Base-by-base conservation (phyloP, 2,888 invertebrate genomes). In the Sinohyriopsis cumingii region DNA sequence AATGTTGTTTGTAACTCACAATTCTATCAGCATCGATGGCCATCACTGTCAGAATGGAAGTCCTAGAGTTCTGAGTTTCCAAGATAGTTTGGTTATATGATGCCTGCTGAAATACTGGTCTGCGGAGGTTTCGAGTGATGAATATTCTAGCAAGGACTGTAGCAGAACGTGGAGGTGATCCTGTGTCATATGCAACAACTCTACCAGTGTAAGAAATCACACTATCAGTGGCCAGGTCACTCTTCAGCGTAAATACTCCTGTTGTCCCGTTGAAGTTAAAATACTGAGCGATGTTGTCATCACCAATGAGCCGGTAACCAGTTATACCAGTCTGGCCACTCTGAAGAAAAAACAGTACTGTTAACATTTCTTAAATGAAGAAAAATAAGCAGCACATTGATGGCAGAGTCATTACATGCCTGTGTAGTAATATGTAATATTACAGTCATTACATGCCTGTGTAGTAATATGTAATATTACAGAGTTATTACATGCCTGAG, bases 21-120 rank as follows among this genome's bases (percentile, higher is more conserved):
- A 80, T 71, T 59, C 74, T 76, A 74, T 88, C 88, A 19, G 68
- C 63, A 72, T 88, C 88, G 9, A 73, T 69, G 9, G 87, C 88
- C 9, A 69, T 66, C 9, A 88, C 82, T 54, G 65, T 76, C 9
- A 82, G 59, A 57, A 86, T 71, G 1, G 68, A 63, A 15, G 72
- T 68, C 15, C 82, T 83, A 5, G 82, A 75, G 9, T 65, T n/a
- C 4, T 72, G 67, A 9, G 84, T 84, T 67, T 87, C 87, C 54
- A 80, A 66, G 55, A 87, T 77, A 0, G 79, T 81, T n/a, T 75
- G 74, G 25, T 78, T 67, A 74, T 87, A 87, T 33, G 67, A 76
- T 5, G 66, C 63, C 12, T 77, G 80, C 25, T 55, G 69, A 69
- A 84, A 85, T 6, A 65, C 33, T 0, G 85, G 85, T 4, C 61